Evolutionary conservation across 1,140 invertebrate genomes (phyloP), one percentile per base, ranked within the genome.

Genomic region (Hylyphantes graminicola): DNA sequence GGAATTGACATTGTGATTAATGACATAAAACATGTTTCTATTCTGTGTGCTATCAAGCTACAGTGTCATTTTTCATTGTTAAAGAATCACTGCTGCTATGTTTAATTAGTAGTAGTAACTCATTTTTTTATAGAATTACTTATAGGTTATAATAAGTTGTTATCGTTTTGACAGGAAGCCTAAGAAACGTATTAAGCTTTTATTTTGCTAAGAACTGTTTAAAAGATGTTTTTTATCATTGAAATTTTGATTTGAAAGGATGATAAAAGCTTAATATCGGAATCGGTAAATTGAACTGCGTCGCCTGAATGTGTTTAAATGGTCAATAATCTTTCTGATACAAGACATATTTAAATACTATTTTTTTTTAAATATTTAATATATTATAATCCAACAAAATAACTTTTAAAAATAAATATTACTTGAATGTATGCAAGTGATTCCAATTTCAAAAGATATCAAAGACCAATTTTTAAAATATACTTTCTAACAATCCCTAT

Each of bases 1-100:
- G 73, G 57, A 72, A 81, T 68, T 81, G 78, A 81, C 78, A 73
- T 73, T 53, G 67, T 81, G 78, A 81, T 81, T 81, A 81, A 81
- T 81, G 78, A 73, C 72, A 81, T 81, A 68, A 48, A 73, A 72
- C 67, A 81, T 81, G 55, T 63, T 73, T 81, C 12, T 59, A 63
- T 68, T 72, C 67, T 59, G 67, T 51, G 68, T 63, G 68, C 73
- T 81, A 81, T 81, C 78, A 73, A 63, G 55, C 73, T 81, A 72
- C 51, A 57, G 73, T 48, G 55, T 13, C 78, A 81, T 81, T 81
- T 81, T 81, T 81, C 78, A 81, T 73, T 73, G 78, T 73, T 81
- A 73, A 81, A 81, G 65, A 51, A 53, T 21, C 54, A 10, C 21
- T 79, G 55, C 54, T 9, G 8, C 35, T n/a, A 79, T 79, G 77